Conservation (phyloP, 2,797 vertebrate genomes). For the Sternarchorhynchus goeldii region DNA sequence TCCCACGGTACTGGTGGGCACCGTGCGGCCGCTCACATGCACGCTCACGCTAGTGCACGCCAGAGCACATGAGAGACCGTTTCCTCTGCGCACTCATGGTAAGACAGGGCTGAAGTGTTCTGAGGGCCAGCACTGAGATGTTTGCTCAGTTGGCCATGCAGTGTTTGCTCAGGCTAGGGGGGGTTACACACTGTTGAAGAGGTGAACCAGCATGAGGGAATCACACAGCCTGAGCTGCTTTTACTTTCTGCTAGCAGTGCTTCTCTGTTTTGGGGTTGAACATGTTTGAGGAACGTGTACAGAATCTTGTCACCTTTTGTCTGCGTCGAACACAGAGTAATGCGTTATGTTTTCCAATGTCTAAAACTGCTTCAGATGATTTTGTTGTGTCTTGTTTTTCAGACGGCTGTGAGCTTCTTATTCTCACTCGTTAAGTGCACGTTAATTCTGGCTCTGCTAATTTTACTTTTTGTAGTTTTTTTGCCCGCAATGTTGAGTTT, state of each 20-base stretch:
- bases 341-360: too few species aligned
- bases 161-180: conserved; percentile 52
- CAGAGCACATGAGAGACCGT: conserved; percentile 25
- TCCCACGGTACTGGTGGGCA: conserved; percentile 10
- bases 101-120: conserved; percentile 36
- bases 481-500: too few species aligned
- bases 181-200: conserved; percentile 40
- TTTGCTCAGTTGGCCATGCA: conserved; percentile 55
- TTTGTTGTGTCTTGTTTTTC: too few species aligned
- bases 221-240: conserved; percentile 7
- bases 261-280: neutral
- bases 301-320: conserved; percentile 6
- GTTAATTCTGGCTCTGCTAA: too few species aligned
- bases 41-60: conserved; percentile 16
- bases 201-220: conserved; percentile 16
- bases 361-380: too few species aligned
- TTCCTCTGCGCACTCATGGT: neutral
- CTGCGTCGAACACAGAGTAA: neutral
- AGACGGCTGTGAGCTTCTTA: too few species aligned
- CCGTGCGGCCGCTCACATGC: neutral
- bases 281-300: neutral
- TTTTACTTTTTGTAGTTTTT: too few species aligned
- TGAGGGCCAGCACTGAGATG: conserved; percentile 45
- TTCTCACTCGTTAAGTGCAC: too few species aligned
- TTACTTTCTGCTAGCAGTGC: neutral